Evolutionary conservation across 2,797 vertebrate genomes (phyloP), one percentile per base, ranked within the genome.

Genomic region (Chanos chanos): DNA sequence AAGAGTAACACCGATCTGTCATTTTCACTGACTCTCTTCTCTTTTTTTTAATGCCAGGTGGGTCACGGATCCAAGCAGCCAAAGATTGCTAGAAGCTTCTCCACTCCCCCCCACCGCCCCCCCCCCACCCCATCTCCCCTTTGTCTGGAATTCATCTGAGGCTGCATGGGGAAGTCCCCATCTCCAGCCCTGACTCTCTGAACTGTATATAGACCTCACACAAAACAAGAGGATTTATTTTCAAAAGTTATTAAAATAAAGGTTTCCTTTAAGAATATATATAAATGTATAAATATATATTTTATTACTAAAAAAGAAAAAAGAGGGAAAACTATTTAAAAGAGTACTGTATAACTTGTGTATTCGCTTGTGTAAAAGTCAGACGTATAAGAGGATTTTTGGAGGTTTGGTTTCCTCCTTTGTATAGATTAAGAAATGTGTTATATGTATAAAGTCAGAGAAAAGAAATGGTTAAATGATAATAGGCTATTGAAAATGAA

Each of bases 231-330:
- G 79, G 78, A 86, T 87, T 87, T 89, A 86, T 89, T 83, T 86
- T 82, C 83, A 68, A 78, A 68, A 85, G 67, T 63, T 81, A 76
- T 81, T 78, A 74, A 78, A 78, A 51, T 81, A 85, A 66, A 25
- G 66, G 79, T 66, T 78, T 73, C 30, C 86, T 86, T 78, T 82
- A 81, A 84, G 72, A 85, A 86, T 81, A 71, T 60, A 72, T 66
- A 53, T 62, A 71, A 85, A 83, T 87, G 87, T 87, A 88, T 87
- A 86, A 87, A 70, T 87, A 91, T 84, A 85, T 86, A 85, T 90
- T 87, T 90, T 87, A 89, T 91, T 91, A 88, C 89, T 89, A 89
- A 87, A 89, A 89, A 87, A 84, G 88, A 87, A 86, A 65, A 78
- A 84, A 83, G 84, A 87, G 86, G 87, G 85, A 90, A 86, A 82